phyloP scores from a whole-genome alignment of 2,888 invertebrate genomes.

The Exocentrus adspersus region DNA sequence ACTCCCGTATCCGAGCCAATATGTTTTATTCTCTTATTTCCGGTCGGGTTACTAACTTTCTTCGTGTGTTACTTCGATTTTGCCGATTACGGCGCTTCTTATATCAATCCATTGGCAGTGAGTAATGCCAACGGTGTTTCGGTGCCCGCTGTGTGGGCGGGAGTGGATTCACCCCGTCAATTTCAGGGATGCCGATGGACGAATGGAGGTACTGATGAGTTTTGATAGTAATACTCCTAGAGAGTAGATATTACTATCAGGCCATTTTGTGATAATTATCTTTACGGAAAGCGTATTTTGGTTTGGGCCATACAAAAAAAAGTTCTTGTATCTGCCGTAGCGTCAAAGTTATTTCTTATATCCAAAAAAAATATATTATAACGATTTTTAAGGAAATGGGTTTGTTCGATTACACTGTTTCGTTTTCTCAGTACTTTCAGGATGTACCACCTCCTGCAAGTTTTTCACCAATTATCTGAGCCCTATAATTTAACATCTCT shows the following conservation, averaged over 20 bases:
- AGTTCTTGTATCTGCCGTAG: no score
- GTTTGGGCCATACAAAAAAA: no score
- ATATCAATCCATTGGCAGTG: slow-evolving; percentile 33
- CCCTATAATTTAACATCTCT: no score
- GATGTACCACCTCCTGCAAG: no score
- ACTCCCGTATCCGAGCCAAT: slow-evolving; percentile 64
- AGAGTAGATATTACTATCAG: neutral
- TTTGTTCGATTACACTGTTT: no score
- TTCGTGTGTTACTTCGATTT: slow-evolving; percentile 30
- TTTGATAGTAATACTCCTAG: neutral
- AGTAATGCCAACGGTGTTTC: slow-evolving; percentile 27
- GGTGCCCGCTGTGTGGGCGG: neutral
- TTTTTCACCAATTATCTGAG: no score
- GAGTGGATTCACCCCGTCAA: neutral
- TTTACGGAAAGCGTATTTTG: no score
- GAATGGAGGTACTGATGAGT: neutral
- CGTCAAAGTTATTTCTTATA: no score
- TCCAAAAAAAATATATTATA: no score
- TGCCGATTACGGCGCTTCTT: slow-evolving; percentile 28
- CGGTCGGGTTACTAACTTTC: slow-evolving; percentile 35
- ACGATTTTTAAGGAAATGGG: no score
- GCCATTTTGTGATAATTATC: slow-evolving; percentile 4
- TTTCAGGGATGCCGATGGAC: neutral
- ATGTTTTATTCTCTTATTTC: slow-evolving; percentile 64
- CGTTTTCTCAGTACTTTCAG: no score